Percentiles rank a stretch among this genome's conserved stretches.
Conservation (phyloP, 2,888 invertebrate species). For the Oegoconia quadripuncta region DNA sequence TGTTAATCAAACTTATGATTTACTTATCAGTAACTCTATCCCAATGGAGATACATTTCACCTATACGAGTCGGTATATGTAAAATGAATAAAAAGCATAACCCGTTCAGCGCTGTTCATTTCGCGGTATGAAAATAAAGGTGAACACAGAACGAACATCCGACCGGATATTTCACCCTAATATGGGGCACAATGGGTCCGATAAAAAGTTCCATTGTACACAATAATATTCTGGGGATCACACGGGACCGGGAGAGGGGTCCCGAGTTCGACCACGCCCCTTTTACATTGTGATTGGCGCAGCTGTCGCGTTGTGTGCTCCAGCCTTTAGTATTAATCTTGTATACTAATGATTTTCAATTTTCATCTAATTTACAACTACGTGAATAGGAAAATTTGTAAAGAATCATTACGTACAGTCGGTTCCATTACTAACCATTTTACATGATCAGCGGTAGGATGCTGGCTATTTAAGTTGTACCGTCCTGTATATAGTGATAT, state of each 20-base stretch:
- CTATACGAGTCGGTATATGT: background rate
- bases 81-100: slow-evolving; percentile 44
- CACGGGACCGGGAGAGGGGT: slow-evolving; percentile 43
- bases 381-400: background rate
- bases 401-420: background rate
- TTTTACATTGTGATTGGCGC: slow-evolving; percentile 75
- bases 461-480: no score
- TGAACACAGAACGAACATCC: slow-evolving; percentile 69
- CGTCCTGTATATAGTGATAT: no score
- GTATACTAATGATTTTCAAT: slow-evolving; percentile 34
- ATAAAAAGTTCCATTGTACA: slow-evolving; percentile 74
- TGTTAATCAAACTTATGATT: no score
- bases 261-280: slow-evolving; percentile 62
- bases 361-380: slow-evolving; percentile 7
- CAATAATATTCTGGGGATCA: slow-evolving; percentile 71
- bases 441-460: no score
- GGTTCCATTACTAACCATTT: no score
- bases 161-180: slow-evolving; percentile 77
- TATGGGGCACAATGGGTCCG: slow-evolving; percentile 63
- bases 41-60: no score
- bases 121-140: slow-evolving; percentile 60
- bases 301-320: slow-evolving; percentile 65
- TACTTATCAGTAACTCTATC: no score
- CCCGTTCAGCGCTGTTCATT: slow-evolving; percentile 66
- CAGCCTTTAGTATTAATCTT: slow-evolving; percentile 43